Conservation (phyloP, 1,140 invertebrate species). For the Epicauta chinensis region DNA sequence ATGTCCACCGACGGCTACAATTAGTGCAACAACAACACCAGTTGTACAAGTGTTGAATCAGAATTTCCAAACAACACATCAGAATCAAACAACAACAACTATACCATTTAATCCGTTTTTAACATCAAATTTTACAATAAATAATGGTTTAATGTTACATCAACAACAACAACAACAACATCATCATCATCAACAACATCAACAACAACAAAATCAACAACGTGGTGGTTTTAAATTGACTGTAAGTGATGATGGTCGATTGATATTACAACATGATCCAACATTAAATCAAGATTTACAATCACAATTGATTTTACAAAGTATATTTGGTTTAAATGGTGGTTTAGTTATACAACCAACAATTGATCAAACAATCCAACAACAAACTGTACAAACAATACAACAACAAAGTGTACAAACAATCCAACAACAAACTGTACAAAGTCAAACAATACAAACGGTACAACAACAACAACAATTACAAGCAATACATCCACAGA, state of each 20-base stretch:
- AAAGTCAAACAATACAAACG: constrained; percentile 40
- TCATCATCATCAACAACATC: too few relatives aligned
- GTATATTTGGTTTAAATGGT: constrained; percentile 38
- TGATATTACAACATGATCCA: constrained; percentile 41
- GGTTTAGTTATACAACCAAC: constrained; percentile 39
- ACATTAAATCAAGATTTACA: constrained; percentile 40
- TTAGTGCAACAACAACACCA: constrained; percentile 28
- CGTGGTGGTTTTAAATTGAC: constrained; percentile 40
- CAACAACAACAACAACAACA: too few relatives aligned
- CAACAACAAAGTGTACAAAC: constrained; percentile 42
- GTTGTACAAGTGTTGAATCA: constrained; percentile 35
- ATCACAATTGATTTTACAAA: constrained; percentile 41
- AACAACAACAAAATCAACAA: too few relatives aligned
- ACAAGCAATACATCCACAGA: constrained; percentile 36
- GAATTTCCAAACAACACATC: constrained; percentile 29
- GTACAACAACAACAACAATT: constrained; percentile 37
- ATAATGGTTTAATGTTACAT: constrained; percentile 40
- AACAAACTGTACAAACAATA: constrained; percentile 42
- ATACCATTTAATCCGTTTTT: constrained; percentile 37
- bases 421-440: constrained; percentile 42
- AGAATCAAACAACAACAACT: constrained; percentile 23
- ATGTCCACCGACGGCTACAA: constrained; percentile 28
- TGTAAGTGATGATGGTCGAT: constrained; percentile 39
- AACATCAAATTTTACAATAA: constrained; percentile 40
- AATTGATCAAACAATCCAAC: constrained; percentile 40